Evolutionary conservation across 1,140 invertebrate species (phyloP).

Genomic region (Gyrodactylus bullatarudis): DNA sequence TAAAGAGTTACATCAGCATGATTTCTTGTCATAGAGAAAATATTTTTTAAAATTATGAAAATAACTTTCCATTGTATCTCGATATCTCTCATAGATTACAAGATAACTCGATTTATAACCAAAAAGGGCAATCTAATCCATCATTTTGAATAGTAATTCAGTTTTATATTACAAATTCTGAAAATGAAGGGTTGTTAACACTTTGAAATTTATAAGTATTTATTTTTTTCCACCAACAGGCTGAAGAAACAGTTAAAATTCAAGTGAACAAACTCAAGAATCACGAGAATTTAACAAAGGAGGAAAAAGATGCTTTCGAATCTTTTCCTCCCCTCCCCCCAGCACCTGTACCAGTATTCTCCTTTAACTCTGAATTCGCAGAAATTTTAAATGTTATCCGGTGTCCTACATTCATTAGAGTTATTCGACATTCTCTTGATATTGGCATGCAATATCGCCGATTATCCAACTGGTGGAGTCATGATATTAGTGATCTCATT

Average conservation of each 20-base stretch:
- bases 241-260: background rate
- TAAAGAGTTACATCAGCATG: too few species aligned
- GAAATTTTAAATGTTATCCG: background rate
- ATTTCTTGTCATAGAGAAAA: too few species aligned
- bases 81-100: too few species aligned
- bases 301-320: background rate
- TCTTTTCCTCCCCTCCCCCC: background rate
- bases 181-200: too few species aligned
- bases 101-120: too few species aligned
- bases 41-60: too few species aligned
- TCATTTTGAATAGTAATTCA: too few species aligned
- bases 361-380: background rate
- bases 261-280: background rate
- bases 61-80: too few species aligned
- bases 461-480: background rate
- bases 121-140: too few species aligned
- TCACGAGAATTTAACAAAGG: background rate
- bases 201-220: too few species aligned
- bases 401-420: background rate
- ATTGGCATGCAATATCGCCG: background rate
- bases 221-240: background rate
- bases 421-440: background rate
- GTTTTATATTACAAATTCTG: too few species aligned
- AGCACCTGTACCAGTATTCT: background rate
- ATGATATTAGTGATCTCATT: background rate